phyloP scores from a whole-genome alignment of 2,113 vertebrate species.

The Rhipidura dahli region DNA sequence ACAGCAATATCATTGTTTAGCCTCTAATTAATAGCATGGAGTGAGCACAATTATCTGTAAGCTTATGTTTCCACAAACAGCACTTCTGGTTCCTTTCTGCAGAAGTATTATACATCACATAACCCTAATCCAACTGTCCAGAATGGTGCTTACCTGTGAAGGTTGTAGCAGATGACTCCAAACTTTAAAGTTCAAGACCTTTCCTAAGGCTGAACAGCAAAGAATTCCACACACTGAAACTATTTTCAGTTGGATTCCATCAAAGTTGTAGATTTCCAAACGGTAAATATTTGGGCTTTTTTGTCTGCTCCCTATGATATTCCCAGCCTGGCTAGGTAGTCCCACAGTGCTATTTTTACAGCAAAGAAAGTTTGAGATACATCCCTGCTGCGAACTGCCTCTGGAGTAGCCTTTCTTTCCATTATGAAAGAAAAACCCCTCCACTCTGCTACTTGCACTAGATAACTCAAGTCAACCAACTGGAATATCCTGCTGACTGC shows the following conservation, averaged over 20 bases:
- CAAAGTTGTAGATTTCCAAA: neutral
- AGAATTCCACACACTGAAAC: neutral
- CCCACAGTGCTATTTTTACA: neutral
- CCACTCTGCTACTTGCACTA: neutral
- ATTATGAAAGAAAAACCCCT: neutral
- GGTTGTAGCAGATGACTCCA: neutral
- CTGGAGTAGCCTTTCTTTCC: neutral
- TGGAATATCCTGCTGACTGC: neutral
- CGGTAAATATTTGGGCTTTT: neutral
- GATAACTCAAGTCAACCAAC: neutral
- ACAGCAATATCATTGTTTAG: conserved; percentile 12
- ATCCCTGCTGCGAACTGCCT: neutral
- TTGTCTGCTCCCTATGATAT: neutral
- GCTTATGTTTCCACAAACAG: neutral
- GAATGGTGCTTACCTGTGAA: neutral
- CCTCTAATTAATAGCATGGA: neutral
- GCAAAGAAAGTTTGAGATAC: neutral
- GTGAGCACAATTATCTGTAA: neutral
- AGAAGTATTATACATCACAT: neutral
- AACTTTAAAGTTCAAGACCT: neutral
- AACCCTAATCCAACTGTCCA: neutral
- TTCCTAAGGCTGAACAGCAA: neutral
- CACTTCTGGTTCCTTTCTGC: neutral
- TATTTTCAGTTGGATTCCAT: neutral
- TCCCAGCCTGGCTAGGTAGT: neutral